These are phyloP conservation scores for Podiceps cristatus DNA, from an alignment of 2,113 vertebrate species.

Conservation along the genomic window DNA sequence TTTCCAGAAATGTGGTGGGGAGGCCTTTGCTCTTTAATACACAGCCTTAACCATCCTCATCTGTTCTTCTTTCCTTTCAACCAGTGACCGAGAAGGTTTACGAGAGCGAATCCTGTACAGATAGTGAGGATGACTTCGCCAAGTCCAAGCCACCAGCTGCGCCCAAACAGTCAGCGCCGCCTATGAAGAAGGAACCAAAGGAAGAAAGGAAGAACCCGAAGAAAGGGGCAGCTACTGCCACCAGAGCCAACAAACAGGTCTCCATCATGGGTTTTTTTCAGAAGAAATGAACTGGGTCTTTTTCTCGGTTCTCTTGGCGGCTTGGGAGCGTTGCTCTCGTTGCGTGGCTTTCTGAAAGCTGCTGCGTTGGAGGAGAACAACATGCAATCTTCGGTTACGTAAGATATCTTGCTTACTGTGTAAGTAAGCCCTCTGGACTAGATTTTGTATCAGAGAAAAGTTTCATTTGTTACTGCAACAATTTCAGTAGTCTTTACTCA, in stretches of 20 bases:
- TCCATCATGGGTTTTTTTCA: slow-evolving; percentile 95
- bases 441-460: not conserved
- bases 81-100: slow-evolving; percentile 94
- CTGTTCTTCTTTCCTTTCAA: not conserved
- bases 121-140: slow-evolving; percentile 83
- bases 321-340: not conserved
- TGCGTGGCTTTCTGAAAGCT: not conserved
- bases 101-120: slow-evolving; percentile 91
- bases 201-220: slow-evolving; percentile 83
- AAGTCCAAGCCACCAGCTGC: slow-evolving; percentile 42
- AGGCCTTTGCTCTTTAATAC: not conserved
- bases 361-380: not conserved
- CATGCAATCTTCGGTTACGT: not conserved
- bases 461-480: not conserved
- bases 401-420: slow-evolving; percentile 64
- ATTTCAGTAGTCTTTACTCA: not conserved
- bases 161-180: slow-evolving; percentile 38
- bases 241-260: slow-evolving; percentile 86
- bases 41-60: not conserved
- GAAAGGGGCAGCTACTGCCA: slow-evolving; percentile 72
- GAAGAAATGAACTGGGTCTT: slow-evolving; percentile 82
- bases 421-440: slow-evolving; percentile 59
- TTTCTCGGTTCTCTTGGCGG: not conserved
- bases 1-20: not conserved
- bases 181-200: slow-evolving; percentile 65